Evolutionary conservation across 2,888 invertebrate species (phyloP), one percentile per base, ranked within the genome.

Genomic region (Drosophila affinis): DNA sequence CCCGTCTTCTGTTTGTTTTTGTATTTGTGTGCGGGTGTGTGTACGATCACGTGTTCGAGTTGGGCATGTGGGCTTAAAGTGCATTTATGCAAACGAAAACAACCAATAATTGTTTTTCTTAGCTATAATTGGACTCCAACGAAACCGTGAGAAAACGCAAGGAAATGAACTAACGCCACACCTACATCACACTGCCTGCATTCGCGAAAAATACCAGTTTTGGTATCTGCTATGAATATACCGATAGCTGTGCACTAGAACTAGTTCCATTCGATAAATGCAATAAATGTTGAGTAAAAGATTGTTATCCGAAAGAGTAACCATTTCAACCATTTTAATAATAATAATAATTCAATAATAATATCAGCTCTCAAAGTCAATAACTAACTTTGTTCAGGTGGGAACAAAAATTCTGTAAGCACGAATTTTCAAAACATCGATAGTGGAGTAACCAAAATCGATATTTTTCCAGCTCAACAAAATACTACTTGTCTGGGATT

Each of bases 1-100:
- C 45, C 67, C 65, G 57, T 64, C 32, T 29, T 14, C 44, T 34
- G 44, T 14, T 39, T 34, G 27, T 21, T 14, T 12, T 27, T 61
- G 17, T 47, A 10, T 54, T 29, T 18, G 24, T 52, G 18, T 6
- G 39, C 14, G 14, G 34, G 39, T 52, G n/a, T 48, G 9, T 53
- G n/a, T 39, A n/a, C 14, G 39, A 6, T 53, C 47, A 29, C 12
- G 47, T 53, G 14, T 17, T 46, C 21, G 21, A 9, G 21, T n/a
- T 10, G 44, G 29, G 54, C 60, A 60, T 61, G 3, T 18, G 44
- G 29, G 14, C 9, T 18, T n/a, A 6, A 39, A 27, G 27, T 17
- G 32, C 29, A 49, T 18, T 51, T 3, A 21, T n/a, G 39, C n/a
- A 6, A 39, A 45, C 3, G 48, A 61, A 32, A 48, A 60, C 10